A percentile compares a stretch with the other conserved stretches of the same genome.
phyloP scores from a whole-genome alignment of 2,797 vertebrate genomes.

The Nasua narica region DNA sequence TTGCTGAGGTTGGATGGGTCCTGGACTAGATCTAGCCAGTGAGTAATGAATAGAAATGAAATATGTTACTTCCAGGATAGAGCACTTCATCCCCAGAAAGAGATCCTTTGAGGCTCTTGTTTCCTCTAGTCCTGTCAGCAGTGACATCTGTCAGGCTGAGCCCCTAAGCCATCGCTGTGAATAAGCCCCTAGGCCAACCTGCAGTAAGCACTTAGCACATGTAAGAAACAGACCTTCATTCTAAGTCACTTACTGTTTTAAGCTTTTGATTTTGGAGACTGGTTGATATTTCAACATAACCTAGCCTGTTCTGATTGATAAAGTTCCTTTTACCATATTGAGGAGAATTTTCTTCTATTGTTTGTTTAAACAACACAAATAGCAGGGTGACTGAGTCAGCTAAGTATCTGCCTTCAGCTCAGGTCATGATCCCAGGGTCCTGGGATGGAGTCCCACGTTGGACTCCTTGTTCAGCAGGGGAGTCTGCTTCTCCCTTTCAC shows the following conservation, averaged over 20 bases:
- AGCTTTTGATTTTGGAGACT: background rate
- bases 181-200: too few relatives aligned
- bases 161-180: background rate
- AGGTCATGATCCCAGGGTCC: background rate
- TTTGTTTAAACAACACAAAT: background rate
- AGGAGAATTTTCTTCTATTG: background rate
- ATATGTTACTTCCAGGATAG: background rate
- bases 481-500: background rate
- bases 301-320: background rate
- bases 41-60: background rate
- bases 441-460: too few relatives aligned
- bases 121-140: background rate
- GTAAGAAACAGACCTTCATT: background rate
- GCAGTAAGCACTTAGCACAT: fast-evolving
- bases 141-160: background rate
- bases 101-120: too few relatives aligned
- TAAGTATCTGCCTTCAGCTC: too few relatives aligned
- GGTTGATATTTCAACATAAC: background rate
- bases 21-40: background rate
- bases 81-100: background rate
- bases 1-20: background rate
- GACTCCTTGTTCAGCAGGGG: background rate
- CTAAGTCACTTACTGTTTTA: background rate
- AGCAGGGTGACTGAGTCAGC: background rate
- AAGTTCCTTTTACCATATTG: background rate